Evolutionary conservation across 2,888 invertebrate genomes (phyloP).

Genomic region (Troides aeacus): DNA sequence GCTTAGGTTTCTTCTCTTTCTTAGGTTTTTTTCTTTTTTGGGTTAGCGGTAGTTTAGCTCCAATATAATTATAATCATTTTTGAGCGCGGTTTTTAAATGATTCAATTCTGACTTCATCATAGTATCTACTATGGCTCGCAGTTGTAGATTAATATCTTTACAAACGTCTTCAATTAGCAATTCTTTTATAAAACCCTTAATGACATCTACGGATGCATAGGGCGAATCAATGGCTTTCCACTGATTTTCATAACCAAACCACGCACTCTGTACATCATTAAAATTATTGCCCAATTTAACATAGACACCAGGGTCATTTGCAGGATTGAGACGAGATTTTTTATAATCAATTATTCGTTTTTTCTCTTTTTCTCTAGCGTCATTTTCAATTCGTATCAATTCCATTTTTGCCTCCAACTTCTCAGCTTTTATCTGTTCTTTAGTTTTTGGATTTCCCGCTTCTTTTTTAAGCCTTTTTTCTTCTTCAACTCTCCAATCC

Average conservation of each 20-base stretch:
- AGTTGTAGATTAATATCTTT: conserved; percentile 83
- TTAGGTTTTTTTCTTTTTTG: conserved; percentile 64
- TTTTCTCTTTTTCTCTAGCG: conserved; percentile 56
- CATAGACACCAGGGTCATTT: conserved; percentile 65
- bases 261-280: conserved; percentile 50
- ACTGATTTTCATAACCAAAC: conserved; percentile 57
- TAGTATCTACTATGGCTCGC: conserved; percentile 84
- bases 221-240: conserved; percentile 61
- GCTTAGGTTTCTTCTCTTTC: conserved; percentile 78
- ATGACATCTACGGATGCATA: conserved; percentile 78
- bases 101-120: conserved; percentile 81
- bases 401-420: conserved; percentile 63
- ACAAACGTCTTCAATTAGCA: conserved; percentile 84
- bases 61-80: conserved; percentile 48
- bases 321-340: conserved; percentile 71
- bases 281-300: conserved; percentile 48
- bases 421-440: conserved; percentile 73
- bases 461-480: conserved; percentile 60
- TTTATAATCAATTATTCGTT: conserved; percentile 66
- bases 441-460: conserved; percentile 56
- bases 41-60: conserved; percentile 39
- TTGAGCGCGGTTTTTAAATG: conserved; percentile 77
- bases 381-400: conserved; percentile 56
- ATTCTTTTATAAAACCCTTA: conserved; percentile 81
- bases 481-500: conserved; percentile 58